Evolutionary conservation across 1,140 invertebrate genomes (phyloP), one percentile per base, ranked within the genome.

Genomic region (Cydia pomonella): DNA sequence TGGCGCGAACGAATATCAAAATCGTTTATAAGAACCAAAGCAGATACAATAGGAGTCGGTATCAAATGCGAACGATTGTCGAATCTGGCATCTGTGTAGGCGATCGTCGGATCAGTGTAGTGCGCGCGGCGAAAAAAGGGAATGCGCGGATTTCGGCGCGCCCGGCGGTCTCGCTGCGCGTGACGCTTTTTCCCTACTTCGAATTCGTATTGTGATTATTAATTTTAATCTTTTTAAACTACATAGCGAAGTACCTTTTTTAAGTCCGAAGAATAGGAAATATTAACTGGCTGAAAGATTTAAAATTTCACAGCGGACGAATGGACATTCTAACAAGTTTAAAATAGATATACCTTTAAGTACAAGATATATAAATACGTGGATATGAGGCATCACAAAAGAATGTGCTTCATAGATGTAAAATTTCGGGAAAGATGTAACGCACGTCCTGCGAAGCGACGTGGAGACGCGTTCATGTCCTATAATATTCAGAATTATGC

Each of bases 41-140:
- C 80, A 78, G 78, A 87, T 83, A 87, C 87, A 87, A 88, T 87
- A 85, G 84, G 72, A 74, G 82, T 77, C 79, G 78, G 84, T 88
- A 87, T 87, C 83, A 76, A 80, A 83, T 82, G 82, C 81, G 85
- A 78, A 89, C 87, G 84, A 81, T 89, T 85, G 87, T 86, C 85
- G 82, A 84, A 89, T 87, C 85, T 87, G 84, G 82, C 85, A 88
- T 87, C 86, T 82, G 72, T 80, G 77, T 77, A 73, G 82, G 77
- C 77, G 81, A 80, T 82, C 78, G 75, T 77, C 80, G 80, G 82
- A 88, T 86, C 86, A 84, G 82, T 87, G 87, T 83, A 83, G 82
- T 86, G 90, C 85, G 82, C 79, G 66, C 79, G 77, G 80, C 89
- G 89, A 92, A 92, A 92, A 85, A 83, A 83, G 89, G 88, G 87